Evolutionary conservation across 2,888 invertebrate genomes (phyloP), one percentile per base, ranked within the genome.

Genomic region (Sericinus montela): DNA sequence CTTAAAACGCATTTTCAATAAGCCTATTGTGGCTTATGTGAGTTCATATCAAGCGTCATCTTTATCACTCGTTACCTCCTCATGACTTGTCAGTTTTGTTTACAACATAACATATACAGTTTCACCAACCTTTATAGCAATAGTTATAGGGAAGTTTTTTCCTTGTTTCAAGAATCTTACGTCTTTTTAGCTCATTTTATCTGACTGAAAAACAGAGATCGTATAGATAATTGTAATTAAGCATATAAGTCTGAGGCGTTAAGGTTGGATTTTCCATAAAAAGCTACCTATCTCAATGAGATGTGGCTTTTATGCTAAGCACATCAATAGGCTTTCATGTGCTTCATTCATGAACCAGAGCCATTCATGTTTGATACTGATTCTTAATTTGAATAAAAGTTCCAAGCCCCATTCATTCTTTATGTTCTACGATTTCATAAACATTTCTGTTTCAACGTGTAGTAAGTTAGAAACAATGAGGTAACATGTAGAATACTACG

Each of bases 31-130:
- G 65, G 56, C 65, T 63, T 63, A 63, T 71, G 71, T 74, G 59
- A 60, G 60, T 58, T 63, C 61, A 48, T 75, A 81, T 81, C 81
- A 57, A 63, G 71, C 75, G 72, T 72, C 66, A 72, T 73, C 74
- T 69, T 65, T 59, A 69, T 64, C 69, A 65, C 65, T 73, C 66
- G 57, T 65, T 63, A 69, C 68, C 66, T 72, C 63, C 68, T 62
- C 60, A 72, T 80, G 80, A 80, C 74, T 72, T 58, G 67, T 63
- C 74, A 71, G 45, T 50, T 55, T 47, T 48, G 34, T 44, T 42
- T 10, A 16, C 23, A 42, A 16, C 7, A 23, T 10, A 11, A 14
- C 36, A 34, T 32, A 23, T 36, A 39, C 35, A 7, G 9, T 14
- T 19, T 14, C 13, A 13, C 9, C 35, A 15, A 37, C 8, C 46